phyloP scores from a whole-genome alignment of 2,888 invertebrate species.

The Thalpophila matura region DNA sequence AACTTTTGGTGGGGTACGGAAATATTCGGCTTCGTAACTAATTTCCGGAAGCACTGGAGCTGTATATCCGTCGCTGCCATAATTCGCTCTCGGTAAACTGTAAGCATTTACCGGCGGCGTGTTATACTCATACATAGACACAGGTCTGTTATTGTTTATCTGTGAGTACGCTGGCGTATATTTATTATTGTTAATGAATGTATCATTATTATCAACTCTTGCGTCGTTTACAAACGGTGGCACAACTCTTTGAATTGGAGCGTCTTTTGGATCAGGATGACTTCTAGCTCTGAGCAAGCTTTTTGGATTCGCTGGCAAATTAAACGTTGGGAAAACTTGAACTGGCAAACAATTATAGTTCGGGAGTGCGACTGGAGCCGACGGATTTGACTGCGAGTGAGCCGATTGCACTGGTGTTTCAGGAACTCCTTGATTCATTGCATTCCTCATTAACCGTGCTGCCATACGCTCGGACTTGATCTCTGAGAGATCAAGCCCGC shows the following conservation, averaged over 20 bases:
- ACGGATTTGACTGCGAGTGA: slow-evolving; percentile 86
- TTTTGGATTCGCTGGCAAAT: slow-evolving; percentile 93
- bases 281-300: slow-evolving; percentile 84
- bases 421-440: slow-evolving; percentile 93
- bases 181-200: slow-evolving; percentile 68
- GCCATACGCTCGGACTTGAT: slow-evolving; percentile 98
- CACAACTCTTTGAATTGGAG: slow-evolving; percentile 62
- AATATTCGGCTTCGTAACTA: slow-evolving; percentile 78
- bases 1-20: slow-evolving; percentile 63
- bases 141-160: slow-evolving; percentile 74
- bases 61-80: slow-evolving; percentile 69
- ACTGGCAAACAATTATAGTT: slow-evolving; percentile 88
- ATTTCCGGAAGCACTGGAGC: slow-evolving; percentile 73
- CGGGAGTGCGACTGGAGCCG: slow-evolving; percentile 83
- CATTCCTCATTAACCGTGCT: slow-evolving; percentile 91
- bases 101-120: slow-evolving; percentile 58
- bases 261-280: slow-evolving; percentile 77
- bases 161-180: slow-evolving; percentile 64
- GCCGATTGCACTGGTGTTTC: slow-evolving; percentile 90
- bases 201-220: slow-evolving; percentile 63
- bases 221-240: slow-evolving; percentile 66
- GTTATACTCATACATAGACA: slow-evolving; percentile 73
- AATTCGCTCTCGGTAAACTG: slow-evolving; percentile 64
- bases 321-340: slow-evolving; percentile 91
- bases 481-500: slow-evolving; percentile 97